phyloP scores from a whole-genome alignment of 2,888 invertebrate species.

The Mesorhabditis belari region DNA sequence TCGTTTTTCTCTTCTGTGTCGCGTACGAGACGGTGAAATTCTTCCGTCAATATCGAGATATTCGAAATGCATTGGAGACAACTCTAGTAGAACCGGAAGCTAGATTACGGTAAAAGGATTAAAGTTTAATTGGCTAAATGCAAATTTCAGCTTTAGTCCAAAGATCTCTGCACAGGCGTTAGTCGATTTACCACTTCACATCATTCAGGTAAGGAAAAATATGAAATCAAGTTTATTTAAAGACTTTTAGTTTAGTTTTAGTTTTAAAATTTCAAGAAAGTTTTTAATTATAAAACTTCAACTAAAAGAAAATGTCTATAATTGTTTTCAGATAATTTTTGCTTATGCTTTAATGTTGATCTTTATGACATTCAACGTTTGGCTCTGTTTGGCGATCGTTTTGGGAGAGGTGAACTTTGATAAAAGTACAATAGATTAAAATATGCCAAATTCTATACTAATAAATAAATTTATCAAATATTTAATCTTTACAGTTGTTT shows the following conservation, averaged over 20 bases:
- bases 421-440: conserved; percentile 19
- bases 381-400: conserved; percentile 42
- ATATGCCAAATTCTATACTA: conserved; percentile 5
- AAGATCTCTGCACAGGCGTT: conserved; percentile 12
- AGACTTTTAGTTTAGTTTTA: background rate
- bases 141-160: conserved; percentile 3
- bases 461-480: no score
- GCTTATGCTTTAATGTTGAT: conserved; percentile 48
- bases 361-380: conserved; percentile 52
- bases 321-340: conserved; percentile 27
- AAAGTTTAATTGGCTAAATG: background rate
- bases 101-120: conserved; percentile 14
- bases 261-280: no score
- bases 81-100: conserved; percentile 16
- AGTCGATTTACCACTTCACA: conserved; percentile 36
- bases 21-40: conserved; percentile 40
- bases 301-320: no score
- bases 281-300: background rate
- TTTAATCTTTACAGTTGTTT: background rate
- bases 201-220: conserved; percentile 12
- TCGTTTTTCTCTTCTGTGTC: conserved; percentile 34
- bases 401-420: conserved; percentile 40
- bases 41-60: conserved; percentile 32
- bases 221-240: background rate
- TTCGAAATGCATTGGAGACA: conserved; percentile 5